Percentiles rank a stretch among this genome's conserved stretches.
Evolutionary conservation across 2,888 invertebrate species (phyloP).

Genomic region (Pseudococcus longispinus): DNA sequence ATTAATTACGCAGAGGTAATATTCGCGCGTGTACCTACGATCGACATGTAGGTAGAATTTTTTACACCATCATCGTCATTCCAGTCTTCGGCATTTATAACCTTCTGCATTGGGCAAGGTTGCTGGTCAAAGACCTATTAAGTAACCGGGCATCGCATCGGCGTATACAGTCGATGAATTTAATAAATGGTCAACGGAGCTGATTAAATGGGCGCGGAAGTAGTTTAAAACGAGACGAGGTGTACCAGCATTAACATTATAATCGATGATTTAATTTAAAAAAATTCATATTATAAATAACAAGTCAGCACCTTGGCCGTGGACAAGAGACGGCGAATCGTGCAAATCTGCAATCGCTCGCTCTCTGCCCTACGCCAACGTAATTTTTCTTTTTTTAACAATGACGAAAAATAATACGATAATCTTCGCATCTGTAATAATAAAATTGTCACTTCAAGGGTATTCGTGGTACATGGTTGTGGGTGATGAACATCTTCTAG

Average conservation of each 20-base stretch:
- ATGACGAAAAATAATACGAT: constrained; percentile 13
- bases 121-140: constrained; percentile 26
- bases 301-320: constrained; percentile 27
- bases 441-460: constrained; percentile 14
- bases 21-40: not conserved
- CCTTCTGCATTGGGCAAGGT: constrained; percentile 13
- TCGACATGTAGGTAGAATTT: not conserved
- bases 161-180: not conserved
- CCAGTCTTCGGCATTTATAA: not conserved
- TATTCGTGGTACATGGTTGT: not conserved
- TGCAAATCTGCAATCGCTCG: not conserved
- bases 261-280: constrained; percentile 34
- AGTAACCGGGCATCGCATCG: not conserved
- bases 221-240: not conserved
- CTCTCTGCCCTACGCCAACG: not conserved
- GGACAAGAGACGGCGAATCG: not conserved
- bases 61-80: not conserved
- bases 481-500: not conserved
- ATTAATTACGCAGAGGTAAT: constrained; percentile 3
- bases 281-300: constrained; percentile 25
- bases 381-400: not conserved
- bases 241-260: constrained; percentile 26
- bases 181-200: constrained; percentile 41
- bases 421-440: constrained; percentile 23
- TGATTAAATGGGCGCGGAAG: constrained; percentile 46